Evolutionary conservation across 2,113 vertebrate genomes (phyloP).

Genomic region (Burhinus bistriatus): DNA sequence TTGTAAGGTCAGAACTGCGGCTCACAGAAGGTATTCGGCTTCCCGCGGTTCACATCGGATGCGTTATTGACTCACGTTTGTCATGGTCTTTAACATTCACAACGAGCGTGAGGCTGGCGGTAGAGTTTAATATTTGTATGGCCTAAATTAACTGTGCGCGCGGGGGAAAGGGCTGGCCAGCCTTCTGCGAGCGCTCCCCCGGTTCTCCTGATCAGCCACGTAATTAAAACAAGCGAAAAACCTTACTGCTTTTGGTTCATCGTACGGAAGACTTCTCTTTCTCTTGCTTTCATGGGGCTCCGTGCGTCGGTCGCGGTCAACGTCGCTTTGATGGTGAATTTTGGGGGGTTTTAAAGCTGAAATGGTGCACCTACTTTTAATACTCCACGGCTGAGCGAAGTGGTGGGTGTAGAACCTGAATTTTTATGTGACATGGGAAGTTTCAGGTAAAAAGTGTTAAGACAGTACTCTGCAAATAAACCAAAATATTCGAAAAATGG

Average conservation of each 20-base stretch:
- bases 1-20: slow-evolving; percentile 64
- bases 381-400: background rate
- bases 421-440: background rate
- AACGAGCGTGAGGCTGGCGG: background rate
- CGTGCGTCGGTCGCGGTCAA: accelerated
- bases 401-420: background rate
- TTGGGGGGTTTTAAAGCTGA: background rate
- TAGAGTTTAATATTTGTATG: slow-evolving; percentile 12
- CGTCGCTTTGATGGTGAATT: background rate
- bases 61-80: slow-evolving; percentile 53
- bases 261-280: background rate
- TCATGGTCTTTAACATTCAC: slow-evolving; percentile 49
- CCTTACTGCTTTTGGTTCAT: background rate
- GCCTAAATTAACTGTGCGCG: background rate
- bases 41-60: slow-evolving; percentile 45
- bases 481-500: background rate
- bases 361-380: background rate
- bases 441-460: background rate
- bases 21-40: slow-evolving; percentile 50
- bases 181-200: background rate
- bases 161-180: background rate
- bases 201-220: background rate
- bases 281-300: background rate
- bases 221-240: background rate
- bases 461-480: background rate